Base-by-base conservation (phyloP, 1,140 invertebrate species). In the Drosophila lacteicornis region DNA sequence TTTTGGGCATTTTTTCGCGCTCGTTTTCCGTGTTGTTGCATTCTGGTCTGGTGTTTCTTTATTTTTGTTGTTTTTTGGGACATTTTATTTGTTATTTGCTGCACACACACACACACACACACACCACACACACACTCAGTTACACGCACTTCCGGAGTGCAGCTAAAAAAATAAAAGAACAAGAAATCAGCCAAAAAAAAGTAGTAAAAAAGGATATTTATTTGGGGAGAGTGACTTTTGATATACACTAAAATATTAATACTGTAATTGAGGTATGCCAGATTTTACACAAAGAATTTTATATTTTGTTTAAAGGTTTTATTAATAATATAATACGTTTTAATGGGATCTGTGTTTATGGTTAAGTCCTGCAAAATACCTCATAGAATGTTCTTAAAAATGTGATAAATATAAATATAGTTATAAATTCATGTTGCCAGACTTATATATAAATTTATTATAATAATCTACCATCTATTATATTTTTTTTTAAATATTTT, bases 101-200 rank as follows among this genome's bases (percentile, higher is more conserved):
- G 80, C 59, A 55, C 46, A 56, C 55, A 62, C 38, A 60, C 40
- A 33, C 40, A 65, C 33, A 17, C 68, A 27, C 27, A 19, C 19
- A n/a, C n/a, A n/a, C n/a, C 25, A 6, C 27, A 30, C 69, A 58
- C 45, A 67, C 38, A 40, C 43, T 58, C 36, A 43, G 78, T 42
- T 65, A 75, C 78, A 87, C 84, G 84, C 84, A 87, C 85, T 87
- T 87, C 84, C 84, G 84, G 84, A 67, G 68, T 47, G 58, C 62
- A 56, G 36, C 53, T 51, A 51, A 11, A 33, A 45, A 65, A 43
- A 15, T 67, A 47, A 22, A 38, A 1, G 12, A 67, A 67, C 17
- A 49, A 60, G 17, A 51, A 46, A 61, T 27, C 36, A 68, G 36
- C 46, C 65, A 45, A 68, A 70, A 70, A 70, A 45, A 33, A n/a